phyloP scores from a whole-genome alignment of 2,113 vertebrate genomes.

The Empidonax alnorum region DNA sequence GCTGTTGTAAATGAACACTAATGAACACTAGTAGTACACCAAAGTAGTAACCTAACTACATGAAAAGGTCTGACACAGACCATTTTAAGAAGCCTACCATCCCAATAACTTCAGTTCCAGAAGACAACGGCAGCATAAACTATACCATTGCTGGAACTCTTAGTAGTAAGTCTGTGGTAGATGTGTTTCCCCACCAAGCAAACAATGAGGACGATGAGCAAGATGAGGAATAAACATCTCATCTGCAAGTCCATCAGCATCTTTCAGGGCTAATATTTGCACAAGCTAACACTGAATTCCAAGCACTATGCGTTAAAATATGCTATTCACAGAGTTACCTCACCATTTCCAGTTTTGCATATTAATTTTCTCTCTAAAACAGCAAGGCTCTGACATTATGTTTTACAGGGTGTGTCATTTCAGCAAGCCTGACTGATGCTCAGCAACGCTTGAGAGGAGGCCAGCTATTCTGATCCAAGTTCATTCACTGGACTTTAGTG shows the following conservation, averaged over 20 bases:
- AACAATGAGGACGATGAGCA: not conserved
- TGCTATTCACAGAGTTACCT: slow-evolving; percentile 26
- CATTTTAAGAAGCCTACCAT: not conserved
- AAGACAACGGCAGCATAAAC: not conserved
- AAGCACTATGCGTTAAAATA: slow-evolving; percentile 29
- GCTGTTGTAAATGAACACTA: not conserved
- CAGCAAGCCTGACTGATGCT: slow-evolving; percentile 33
- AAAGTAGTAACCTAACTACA: not conserved
- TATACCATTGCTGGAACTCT: not conserved
- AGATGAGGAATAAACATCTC: not conserved
- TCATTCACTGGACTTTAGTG: slow-evolving; percentile 52
- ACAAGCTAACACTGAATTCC: slow-evolving; percentile 9
- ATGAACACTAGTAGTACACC: not conserved
- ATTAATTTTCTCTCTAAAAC: slow-evolving; percentile 9
- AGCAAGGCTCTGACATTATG: slow-evolving; percentile 36
- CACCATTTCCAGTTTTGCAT: slow-evolving; percentile 55
- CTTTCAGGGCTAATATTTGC: not conserved
- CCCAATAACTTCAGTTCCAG: not conserved
- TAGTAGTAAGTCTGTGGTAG: not conserved
- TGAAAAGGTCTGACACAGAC: not conserved
- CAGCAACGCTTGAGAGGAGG: slow-evolving; percentile 33
- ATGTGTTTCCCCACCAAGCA: not conserved
- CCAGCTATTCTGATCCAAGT: slow-evolving; percentile 24
- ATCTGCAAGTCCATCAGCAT: not conserved
- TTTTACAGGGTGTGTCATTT: slow-evolving; percentile 48